A percentile compares a stretch with the other conserved stretches of the same genome.
Conservation (phyloP, 2,797 vertebrate species). For the Typhlichthys subterraneus region DNA sequence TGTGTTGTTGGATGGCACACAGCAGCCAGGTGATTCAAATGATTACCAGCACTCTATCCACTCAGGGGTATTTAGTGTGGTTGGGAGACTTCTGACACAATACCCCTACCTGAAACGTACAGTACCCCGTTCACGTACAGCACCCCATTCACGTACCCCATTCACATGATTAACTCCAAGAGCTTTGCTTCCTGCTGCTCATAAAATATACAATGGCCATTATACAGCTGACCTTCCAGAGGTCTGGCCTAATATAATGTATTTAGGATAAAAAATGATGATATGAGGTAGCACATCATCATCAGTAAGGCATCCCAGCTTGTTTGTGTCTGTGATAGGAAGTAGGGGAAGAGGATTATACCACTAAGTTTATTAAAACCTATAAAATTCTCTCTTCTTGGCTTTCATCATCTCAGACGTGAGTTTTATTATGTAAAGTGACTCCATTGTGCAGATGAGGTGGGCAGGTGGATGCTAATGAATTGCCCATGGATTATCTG, state of each 20-base stretch:
- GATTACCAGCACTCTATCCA: constrained; percentile 51
- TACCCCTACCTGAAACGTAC: constrained; percentile 56
- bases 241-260: constrained; percentile 69
- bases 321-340: constrained; percentile 28
- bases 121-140: too few relatives aligned
- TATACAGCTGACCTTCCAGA: constrained; percentile 62
- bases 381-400: constrained; percentile 10
- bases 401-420: constrained; percentile 37
- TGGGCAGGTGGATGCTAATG: constrained; percentile 59
- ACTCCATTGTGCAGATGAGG: constrained; percentile 54
- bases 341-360: constrained; percentile 28
- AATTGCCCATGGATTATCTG: constrained; percentile 81
- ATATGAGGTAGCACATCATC: constrained; percentile 60
- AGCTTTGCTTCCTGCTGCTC: constrained; percentile 58
- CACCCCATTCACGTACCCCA: constrained; percentile 48
- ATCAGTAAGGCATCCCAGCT: constrained; percentile 50
- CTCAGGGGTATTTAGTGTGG: constrained; percentile 36
- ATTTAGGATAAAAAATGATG: constrained; percentile 63
- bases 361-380: constrained; percentile 26
- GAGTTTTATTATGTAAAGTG: constrained; percentile 67
- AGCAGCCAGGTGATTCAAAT: constrained; percentile 38
- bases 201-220: constrained; percentile 73
- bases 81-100: constrained; percentile 39
- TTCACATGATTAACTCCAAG: constrained; percentile 64
- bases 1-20: constrained; percentile 39